Conservation (phyloP, 2,113 vertebrate species). For the Heliornis fulica region DNA sequence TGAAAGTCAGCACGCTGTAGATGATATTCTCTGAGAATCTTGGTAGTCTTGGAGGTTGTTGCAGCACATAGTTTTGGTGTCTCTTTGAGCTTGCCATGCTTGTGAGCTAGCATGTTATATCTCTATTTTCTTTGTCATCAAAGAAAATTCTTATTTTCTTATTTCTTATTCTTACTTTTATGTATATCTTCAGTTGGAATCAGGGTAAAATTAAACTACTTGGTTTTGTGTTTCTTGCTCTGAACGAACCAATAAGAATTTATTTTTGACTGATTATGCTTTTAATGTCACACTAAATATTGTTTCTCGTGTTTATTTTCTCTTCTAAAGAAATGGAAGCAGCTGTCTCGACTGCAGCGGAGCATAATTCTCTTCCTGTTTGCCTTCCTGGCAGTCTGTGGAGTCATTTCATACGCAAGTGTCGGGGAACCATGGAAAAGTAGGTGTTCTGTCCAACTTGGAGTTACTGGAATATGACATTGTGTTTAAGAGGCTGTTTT, state of each 20-base stretch:
- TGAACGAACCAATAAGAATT: not conserved
- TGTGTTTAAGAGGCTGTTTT: not conserved
- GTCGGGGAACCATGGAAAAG: slow-evolving; percentile 78
- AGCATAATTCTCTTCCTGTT: slow-evolving; percentile 84
- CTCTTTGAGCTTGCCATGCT: not conserved
- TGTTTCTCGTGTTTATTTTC: not conserved
- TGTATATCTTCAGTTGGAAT: not conserved
- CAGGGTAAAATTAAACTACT: not conserved
- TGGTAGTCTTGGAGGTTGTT: not conserved
- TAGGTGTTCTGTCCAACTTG: slow-evolving; percentile 30
- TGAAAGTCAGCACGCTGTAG: not conserved
- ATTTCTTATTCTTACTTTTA: too few relatives aligned
- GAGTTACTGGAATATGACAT: not conserved
- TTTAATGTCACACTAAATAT: not conserved
- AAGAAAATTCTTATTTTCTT: too few relatives aligned
- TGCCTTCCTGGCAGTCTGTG: slow-evolving; percentile 77
- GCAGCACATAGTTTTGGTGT: not conserved
- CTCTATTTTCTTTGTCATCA: not conserved
- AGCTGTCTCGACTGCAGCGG: slow-evolving; percentile 90
- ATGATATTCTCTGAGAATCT: not conserved
- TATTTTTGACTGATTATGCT: not conserved
- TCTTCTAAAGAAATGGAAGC: slow-evolving; percentile 90
- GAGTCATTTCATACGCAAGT: slow-evolving; percentile 73
- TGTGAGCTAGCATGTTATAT: not conserved
- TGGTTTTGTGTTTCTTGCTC: not conserved